Evolutionary conservation across 1,140 invertebrate species (phyloP).

Genomic region (Cotesia glomerata): DNA sequence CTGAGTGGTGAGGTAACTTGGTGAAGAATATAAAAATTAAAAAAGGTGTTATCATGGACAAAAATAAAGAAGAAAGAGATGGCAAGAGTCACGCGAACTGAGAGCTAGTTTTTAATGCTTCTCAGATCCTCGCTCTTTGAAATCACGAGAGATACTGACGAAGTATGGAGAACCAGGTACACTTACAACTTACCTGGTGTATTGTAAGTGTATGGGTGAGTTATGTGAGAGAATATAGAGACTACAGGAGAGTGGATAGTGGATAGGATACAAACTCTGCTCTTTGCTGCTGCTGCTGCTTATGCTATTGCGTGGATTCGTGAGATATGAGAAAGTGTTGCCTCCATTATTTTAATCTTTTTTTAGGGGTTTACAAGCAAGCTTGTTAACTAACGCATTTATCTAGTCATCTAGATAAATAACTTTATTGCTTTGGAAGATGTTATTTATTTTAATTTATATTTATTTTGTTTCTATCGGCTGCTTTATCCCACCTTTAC

Average conservation of each 20-base stretch:
- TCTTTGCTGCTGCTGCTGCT: too few relatives aligned
- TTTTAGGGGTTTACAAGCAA: too few relatives aligned
- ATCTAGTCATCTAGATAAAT: background rate
- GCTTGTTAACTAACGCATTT: too few relatives aligned
- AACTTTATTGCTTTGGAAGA: background rate
- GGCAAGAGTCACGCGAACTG: slow-evolving; percentile 11
- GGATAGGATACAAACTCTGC: too few relatives aligned
- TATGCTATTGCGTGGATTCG: too few relatives aligned
- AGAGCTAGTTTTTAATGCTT: background rate
- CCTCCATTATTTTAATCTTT: too few relatives aligned
- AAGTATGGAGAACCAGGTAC: background rate
- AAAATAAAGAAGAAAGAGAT: background rate
- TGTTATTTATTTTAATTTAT: background rate
- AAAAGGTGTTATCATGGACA: background rate
- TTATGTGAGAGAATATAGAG: background rate
- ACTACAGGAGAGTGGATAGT: too few relatives aligned
- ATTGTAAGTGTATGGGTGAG: background rate
- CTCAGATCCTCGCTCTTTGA: slow-evolving; percentile 6
- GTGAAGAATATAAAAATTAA: background rate
- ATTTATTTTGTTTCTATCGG: background rate
- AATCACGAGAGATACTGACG: slow-evolving; percentile 19
- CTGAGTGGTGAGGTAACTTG: background rate
- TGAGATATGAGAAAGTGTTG: too few relatives aligned
- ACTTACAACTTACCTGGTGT: background rate
- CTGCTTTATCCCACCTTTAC: background rate